Percentiles rank a stretch among this genome's conserved stretches.
Conservation (phyloP, 2,113 vertebrate genomes). For the Lophura nycthemera region DNA sequence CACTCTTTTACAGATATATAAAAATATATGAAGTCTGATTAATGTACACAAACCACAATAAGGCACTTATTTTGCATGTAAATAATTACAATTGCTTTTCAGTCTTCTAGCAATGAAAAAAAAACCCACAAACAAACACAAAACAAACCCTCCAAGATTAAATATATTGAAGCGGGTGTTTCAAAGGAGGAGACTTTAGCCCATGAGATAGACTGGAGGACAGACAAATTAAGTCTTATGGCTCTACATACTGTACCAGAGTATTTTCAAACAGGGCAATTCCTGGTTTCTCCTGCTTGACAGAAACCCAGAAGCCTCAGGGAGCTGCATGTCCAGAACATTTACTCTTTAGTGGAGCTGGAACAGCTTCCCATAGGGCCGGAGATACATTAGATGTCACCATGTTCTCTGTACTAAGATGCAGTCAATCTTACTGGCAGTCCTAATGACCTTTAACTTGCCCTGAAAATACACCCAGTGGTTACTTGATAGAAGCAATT, state of each 20-base stretch:
- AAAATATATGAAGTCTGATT: not conserved
- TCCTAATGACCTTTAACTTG: not conserved
- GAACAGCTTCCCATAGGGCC: not conserved
- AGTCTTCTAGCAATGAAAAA: not conserved
- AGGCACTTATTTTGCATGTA: not conserved
- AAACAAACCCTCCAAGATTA: not conserved
- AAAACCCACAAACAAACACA: not conserved
- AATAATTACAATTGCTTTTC: not conserved
- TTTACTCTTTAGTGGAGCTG: not conserved
- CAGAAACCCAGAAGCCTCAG: not conserved
- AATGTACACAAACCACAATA: not conserved
- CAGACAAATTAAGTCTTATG: not conserved
- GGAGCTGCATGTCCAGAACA: not conserved
- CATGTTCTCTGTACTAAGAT: not conserved
- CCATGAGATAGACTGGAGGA: not conserved
- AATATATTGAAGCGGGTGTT: not conserved
- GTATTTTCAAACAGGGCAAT: not conserved
- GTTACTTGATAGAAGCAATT: not conserved
- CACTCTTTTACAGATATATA: rapidly evolving
- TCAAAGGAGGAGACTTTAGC: not conserved
- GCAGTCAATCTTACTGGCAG: not conserved
- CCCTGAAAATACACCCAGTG: not conserved
- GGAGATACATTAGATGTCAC: not conserved
- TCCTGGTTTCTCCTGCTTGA: not conserved
- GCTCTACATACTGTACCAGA: not conserved